Evolutionary conservation across 2,113 vertebrate genomes (phyloP), one percentile per base, ranked within the genome.

Genomic region (Phylloscopus trochiloides): DNA sequence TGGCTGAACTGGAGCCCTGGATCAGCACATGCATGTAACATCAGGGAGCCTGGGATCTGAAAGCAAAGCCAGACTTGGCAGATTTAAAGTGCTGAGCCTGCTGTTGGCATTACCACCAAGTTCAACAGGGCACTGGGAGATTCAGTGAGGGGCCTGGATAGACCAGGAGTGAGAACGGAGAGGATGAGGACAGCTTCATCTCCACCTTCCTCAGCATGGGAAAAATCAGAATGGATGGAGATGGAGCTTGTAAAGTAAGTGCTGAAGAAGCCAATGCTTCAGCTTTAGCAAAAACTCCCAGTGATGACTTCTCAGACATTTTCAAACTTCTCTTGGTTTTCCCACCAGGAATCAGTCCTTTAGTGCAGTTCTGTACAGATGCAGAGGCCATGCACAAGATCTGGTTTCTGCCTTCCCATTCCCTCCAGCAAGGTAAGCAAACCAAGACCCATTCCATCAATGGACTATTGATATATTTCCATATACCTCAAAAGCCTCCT

Each of bases 31-130:
- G 0, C 1, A 1, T 32, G 32, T 34, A n/a, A 36, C 26, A 58
- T 67, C 32, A 51, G 74, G 74, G 70, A 87, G 47, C 50, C 42
- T 43, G 43, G 50, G 57, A 59, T 16, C 32, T 0, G 0, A 62
- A 74, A 67, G 40, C n/a, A 48, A 34, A 92, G 57, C 21, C 71
- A 88, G 45, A 25, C n/a, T 43, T 65, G 36, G 45, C 63, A 74
- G 68, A 65, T 59, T 26, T 14, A 16, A 62, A 70, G 42, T 1
- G 7, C 38, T 7, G 2, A 48, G 62, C 21, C 47, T 14, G 5
- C 57, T 38, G 12, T 14, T 68, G 10, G 26, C 25, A 7, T 71
- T 38, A 67, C 17, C 6, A 2, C 14, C 8, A 3, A 0, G 0
- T 62, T 38, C 45, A 2, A 54, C 3, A 3, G 22, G 28, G 40